Evolutionary conservation across 92 coral and sea anemone species (phyloP).

Genomic region (Phymanthus crucifer): DNA sequence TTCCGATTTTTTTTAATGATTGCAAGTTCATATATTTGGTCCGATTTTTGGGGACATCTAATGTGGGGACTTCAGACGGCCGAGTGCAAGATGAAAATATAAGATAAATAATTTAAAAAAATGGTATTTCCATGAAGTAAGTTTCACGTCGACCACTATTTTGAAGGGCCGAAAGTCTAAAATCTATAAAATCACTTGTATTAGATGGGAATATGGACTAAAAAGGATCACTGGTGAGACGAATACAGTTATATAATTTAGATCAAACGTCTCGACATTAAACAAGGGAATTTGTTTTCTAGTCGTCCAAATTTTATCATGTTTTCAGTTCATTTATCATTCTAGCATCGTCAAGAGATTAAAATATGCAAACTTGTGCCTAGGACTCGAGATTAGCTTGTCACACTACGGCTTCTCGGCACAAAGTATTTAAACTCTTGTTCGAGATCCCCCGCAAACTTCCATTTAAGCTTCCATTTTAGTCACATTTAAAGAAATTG

Average conservation of each 20-base stretch:
- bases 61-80: neutral
- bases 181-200: neutral
- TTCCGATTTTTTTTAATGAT: too few species aligned
- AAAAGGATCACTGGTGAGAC: neutral
- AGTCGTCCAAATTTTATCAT: neutral
- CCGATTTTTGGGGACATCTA: too few species aligned
- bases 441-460: neutral
- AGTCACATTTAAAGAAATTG: slow-evolving; percentile 22
- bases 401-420: neutral
- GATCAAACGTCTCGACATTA: too few species aligned
- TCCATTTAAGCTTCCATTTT: slow-evolving; percentile 10
- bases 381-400: neutral
- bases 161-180: neutral
- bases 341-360: neutral
- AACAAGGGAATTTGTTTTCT: neutral
- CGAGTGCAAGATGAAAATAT: neutral
- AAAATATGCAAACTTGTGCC: neutral
- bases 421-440: neutral
- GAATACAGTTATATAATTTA: neutral
- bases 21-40: too few species aligned
- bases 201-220: neutral
- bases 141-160: neutral
- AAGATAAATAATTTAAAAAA: neutral
- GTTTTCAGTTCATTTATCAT: neutral
- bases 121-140: neutral